Percentiles rank a stretch among this genome's conserved stretches.
phyloP scores from a whole-genome alignment of 1,140 invertebrate genomes.

The Brachionus plicatilis region DNA sequence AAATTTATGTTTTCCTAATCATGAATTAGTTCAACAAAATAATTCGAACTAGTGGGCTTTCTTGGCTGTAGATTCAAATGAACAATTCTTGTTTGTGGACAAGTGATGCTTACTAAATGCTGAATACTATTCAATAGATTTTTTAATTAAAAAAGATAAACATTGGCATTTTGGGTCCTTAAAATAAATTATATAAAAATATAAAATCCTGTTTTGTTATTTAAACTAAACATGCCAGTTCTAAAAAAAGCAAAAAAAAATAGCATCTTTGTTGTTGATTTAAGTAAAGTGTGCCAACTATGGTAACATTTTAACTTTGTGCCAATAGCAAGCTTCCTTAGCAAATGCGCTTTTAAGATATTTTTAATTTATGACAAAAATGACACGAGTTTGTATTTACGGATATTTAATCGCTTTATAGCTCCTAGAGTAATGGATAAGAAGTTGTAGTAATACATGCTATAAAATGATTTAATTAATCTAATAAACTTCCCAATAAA shows the following conservation, averaged over 20 bases:
- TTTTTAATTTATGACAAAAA: neutral
- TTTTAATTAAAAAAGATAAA: neutral
- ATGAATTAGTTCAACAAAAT: neutral
- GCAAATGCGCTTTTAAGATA: neutral
- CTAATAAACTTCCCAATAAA: neutral
- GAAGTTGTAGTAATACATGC: neutral
- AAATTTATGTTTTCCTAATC: neutral
- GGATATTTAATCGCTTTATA: neutral
- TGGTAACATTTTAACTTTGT: neutral
- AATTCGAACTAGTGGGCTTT: neutral
- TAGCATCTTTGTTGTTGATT: neutral
- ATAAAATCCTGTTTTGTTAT: neutral
- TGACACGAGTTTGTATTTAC: neutral
- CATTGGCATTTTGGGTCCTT: neutral
- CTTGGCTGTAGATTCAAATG: neutral
- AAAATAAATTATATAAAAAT: neutral
- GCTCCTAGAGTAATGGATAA: neutral
- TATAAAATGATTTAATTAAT: slow-evolving; percentile 19
- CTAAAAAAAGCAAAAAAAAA: neutral
- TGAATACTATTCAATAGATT: neutral
- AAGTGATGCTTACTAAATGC: neutral
- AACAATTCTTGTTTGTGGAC: neutral
- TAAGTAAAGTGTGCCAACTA: neutral
- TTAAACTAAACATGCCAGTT: neutral
- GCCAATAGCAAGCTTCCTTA: neutral